Evolutionary conservation across 2,888 invertebrate species (phyloP), one percentile per base, ranked within the genome.

Genomic region (Hofmannophila pseudospretella): DNA sequence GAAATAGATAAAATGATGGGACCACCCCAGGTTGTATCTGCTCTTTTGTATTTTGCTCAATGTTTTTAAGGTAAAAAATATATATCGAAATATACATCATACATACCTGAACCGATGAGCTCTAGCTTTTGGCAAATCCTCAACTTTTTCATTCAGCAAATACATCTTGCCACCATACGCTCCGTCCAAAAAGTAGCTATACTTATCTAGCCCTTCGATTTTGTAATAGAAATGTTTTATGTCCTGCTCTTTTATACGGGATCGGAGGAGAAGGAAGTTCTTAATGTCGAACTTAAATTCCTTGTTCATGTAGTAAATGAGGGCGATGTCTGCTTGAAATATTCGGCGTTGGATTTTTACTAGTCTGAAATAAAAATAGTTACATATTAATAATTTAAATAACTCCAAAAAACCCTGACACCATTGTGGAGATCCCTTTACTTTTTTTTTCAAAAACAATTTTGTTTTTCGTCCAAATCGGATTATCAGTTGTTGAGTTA

Each of bases 261-360:
- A 64, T 26, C 90, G 80, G 8, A 93, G 73, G 0, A 58, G 61
- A 3, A 88, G 46, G 34, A 90, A 78, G 48, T 92, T 93, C 0
- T 84, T 62, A 48, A 93, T 94, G 32, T 76, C 67, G 55, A 96
- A 96, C 0, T 75, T 78, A 97, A 97, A 97, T 46, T 93, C 89
- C 51, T 93, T 91, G 0, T 85, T 88, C 1, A 93, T 87, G 61
- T 96, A 97, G 66, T 93, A 93, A n/a, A 89, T 80, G 1, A 97
- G 65, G 0, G 93, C 93, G 35, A 85, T 79, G 56, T 93, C 91
- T 0, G 96, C 93, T 11, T 89, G 89, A 68, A 92, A 95, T 29
- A 97, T 91, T 49, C 91, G 91, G 10, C 93, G 88, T 62, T 97
- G 96, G 12, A 96, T 64, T 69, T 90, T 92, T 7, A 95, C 72